Evolutionary conservation across 2,113 vertebrate species (phyloP).

Genomic region (Empidonax traillii): DNA sequence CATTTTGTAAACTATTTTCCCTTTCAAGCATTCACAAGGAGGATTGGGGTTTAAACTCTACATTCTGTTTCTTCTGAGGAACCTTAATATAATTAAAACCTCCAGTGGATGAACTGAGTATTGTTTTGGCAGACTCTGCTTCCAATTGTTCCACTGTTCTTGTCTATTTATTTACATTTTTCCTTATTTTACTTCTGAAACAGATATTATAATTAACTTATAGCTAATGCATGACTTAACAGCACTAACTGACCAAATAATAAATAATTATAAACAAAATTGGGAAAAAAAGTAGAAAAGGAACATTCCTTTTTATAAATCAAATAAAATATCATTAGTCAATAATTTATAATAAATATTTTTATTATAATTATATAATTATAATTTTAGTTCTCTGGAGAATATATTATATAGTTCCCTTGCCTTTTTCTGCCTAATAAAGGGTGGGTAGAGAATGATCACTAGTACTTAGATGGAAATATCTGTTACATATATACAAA

Average conservation of each 20-base stretch:
- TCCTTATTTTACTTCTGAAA: neutral
- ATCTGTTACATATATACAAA: neutral
- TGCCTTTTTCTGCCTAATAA: neutral
- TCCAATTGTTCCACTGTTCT: neutral
- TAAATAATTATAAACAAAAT: neutral
- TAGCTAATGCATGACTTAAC: neutral
- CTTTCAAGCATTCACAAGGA: neutral
- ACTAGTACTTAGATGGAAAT: neutral
- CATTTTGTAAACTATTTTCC: neutral
- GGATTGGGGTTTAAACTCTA: neutral
- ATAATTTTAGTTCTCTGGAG: neutral
- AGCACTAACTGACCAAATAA: neutral
- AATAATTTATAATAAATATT: neutral
- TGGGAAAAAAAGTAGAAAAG: neutral
- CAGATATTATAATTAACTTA: neutral
- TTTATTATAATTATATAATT: no score
- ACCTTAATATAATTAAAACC: neutral
- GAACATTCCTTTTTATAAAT: neutral
- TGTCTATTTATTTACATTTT: neutral
- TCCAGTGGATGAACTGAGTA: neutral
- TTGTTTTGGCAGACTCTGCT: neutral
- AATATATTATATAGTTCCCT: neutral
- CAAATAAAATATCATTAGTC: neutral
- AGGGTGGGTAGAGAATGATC: neutral
- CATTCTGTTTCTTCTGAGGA: neutral